These are phyloP conservation scores for Heliornis fulica DNA, from an alignment of 2,113 vertebrate genomes.

Conservation along the genomic window DNA sequence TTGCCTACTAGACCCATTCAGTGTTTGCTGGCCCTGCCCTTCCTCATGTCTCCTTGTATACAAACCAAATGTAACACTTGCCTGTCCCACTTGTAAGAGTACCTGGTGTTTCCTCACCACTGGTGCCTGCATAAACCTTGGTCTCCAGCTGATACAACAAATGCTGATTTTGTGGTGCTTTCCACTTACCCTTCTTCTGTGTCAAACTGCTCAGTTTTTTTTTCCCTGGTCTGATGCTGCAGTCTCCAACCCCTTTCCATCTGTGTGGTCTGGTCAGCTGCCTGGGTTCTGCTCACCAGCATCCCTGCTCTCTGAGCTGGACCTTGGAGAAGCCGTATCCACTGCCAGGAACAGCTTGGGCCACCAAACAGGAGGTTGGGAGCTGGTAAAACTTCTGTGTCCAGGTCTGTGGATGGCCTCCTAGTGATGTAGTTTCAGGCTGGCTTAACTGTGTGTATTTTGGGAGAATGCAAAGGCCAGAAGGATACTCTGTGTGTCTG, in stretches of 20 bases:
- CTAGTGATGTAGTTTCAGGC: not conserved
- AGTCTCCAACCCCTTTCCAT: not conserved
- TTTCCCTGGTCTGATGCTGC: not conserved
- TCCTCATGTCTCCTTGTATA: not conserved
- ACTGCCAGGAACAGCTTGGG: not conserved
- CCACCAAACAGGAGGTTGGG: not conserved
- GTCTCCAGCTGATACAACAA: not conserved
- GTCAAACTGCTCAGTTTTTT: not conserved
- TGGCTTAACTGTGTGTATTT: not conserved
- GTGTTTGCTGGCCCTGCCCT: not conserved
- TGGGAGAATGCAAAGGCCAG: not conserved
- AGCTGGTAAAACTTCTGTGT: not conserved
- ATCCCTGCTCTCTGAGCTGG: fast-evolving
- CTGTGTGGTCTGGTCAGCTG: not conserved
- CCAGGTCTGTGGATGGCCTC: not conserved
- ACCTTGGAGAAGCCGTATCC: not conserved
- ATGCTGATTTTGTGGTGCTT: not conserved
- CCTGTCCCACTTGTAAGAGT: fast-evolving
- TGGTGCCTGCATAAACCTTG: not conserved
- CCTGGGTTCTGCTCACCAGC: not conserved
- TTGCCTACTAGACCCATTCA: not conserved
- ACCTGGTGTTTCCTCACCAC: fast-evolving
- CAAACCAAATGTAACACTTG: not conserved
- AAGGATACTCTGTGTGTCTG: not conserved
- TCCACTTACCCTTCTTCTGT: not conserved